A percentile compares a stretch with the other conserved stretches of the same genome.
phyloP scores from a whole-genome alignment of 2,888 invertebrate genomes.

The Pyrocoelia pectoralis region DNA sequence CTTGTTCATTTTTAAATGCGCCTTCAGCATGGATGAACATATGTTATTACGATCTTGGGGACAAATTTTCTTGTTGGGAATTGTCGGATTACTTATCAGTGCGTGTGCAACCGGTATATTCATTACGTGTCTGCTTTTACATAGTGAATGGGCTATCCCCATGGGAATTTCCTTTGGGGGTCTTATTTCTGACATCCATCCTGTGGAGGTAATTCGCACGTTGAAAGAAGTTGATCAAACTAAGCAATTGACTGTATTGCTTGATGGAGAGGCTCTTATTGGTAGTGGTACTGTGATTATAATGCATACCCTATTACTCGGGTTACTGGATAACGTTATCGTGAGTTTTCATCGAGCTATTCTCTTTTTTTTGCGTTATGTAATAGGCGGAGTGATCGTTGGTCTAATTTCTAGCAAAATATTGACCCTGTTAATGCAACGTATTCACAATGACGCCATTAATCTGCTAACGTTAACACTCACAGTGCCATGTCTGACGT shows the following conservation, averaged over 20 bases:
- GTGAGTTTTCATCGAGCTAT: slow-evolving; percentile 14
- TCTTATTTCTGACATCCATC: slow-evolving; percentile 14
- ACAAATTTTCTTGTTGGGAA: slow-evolving; percentile 22
- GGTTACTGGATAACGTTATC: slow-evolving; percentile 4
- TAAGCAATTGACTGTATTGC: slow-evolving; percentile 21
- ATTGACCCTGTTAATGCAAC: slow-evolving; percentile 7
- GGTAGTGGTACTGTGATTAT: slow-evolving; percentile 21
- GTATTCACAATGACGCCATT: slow-evolving; percentile 16
- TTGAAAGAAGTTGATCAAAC: slow-evolving; percentile 22
- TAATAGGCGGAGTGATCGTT: slow-evolving; percentile 14
- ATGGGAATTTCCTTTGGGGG: slow-evolving; percentile 20
- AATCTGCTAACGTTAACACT: slow-evolving; percentile 19
- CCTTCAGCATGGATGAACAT: slow-evolving; percentile 22
- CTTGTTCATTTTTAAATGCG: slow-evolving; percentile 16
- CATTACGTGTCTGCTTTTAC: slow-evolving; percentile 13
- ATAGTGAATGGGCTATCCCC: background rate
- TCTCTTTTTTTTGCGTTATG: slow-evolving; percentile 8
- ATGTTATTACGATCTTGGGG: slow-evolving; percentile 23
- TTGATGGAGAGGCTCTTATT: slow-evolving; percentile 27
- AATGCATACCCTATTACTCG: slow-evolving; percentile 13
- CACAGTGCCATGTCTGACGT: slow-evolving; percentile 13
- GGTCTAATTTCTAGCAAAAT: slow-evolving; percentile 11
- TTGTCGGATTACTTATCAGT: slow-evolving; percentile 14
- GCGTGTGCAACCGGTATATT: slow-evolving; percentile 14
- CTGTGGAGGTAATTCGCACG: slow-evolving; percentile 16